Conservation (phyloP, 2,113 vertebrate genomes). For the Holacanthus passer region DNA sequence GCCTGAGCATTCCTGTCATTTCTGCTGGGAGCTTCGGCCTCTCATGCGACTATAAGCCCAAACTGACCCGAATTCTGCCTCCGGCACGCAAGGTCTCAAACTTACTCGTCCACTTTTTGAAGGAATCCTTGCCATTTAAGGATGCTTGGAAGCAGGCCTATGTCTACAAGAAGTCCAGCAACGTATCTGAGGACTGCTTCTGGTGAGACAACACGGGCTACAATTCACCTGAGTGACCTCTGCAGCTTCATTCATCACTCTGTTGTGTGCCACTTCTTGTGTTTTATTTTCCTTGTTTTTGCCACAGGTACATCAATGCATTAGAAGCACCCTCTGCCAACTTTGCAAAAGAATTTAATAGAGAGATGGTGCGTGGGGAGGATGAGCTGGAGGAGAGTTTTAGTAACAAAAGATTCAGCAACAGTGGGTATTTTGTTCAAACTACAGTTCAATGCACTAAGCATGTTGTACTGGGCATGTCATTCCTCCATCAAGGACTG, state of each 20-base stretch:
- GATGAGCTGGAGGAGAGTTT: slow-evolving; percentile 49
- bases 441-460: background rate
- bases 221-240: background rate
- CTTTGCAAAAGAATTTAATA: slow-evolving; percentile 80
- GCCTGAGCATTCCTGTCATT: slow-evolving; percentile 90
- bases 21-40: slow-evolving; percentile 97
- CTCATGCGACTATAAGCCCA: slow-evolving; percentile 92
- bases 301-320: slow-evolving; percentile 93
- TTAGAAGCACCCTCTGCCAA: slow-evolving; percentile 87
- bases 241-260: background rate
- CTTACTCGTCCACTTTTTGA: slow-evolving; percentile 89
- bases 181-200: slow-evolving; percentile 88
- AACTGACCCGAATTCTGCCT: slow-evolving; percentile 91
- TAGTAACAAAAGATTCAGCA: slow-evolving; percentile 87
- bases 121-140: slow-evolving; percentile 79
- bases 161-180: slow-evolving; percentile 86
- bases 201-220: slow-evolving; percentile 85
- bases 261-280: background rate
- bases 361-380: slow-evolving; percentile 82
- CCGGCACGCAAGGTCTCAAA: slow-evolving; percentile 91
- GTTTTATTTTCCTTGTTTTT: background rate
- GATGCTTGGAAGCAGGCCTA: slow-evolving; percentile 86
- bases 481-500: background rate
- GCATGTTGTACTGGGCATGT: background rate
- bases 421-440: slow-evolving; percentile 85